phyloP scores from a whole-genome alignment of 1,140 invertebrate species.

The Papilio machaon region DNA sequence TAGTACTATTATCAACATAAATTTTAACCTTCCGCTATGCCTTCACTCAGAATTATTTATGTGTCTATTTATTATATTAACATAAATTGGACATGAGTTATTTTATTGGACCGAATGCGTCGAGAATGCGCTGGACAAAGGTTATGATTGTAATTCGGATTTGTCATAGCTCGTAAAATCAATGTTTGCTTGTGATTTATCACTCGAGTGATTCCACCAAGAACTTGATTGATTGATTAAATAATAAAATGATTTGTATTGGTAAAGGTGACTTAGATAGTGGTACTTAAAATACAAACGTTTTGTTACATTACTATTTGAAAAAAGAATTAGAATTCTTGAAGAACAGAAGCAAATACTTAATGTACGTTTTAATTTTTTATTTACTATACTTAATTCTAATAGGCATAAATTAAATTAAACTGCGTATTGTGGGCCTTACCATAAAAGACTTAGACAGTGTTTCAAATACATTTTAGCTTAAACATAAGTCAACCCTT shows the following conservation, averaged over 20 bases:
- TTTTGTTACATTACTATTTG: not conserved
- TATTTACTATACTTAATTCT: too few species aligned
- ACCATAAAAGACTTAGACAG: too few species aligned
- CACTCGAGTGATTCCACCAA: conserved; percentile 31
- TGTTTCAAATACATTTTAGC: too few species aligned
- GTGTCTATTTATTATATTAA: conserved; percentile 81
- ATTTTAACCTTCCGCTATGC: conserved; percentile 74
- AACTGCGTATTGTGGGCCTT: too few species aligned
- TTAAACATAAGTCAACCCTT: too few species aligned
- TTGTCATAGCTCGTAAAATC: conserved; percentile 79
- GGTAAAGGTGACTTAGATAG: not conserved
- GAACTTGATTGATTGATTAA: conserved; percentile 39
- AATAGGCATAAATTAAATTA: too few species aligned
- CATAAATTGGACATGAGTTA: conserved; percentile 82
- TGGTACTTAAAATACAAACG: not conserved
- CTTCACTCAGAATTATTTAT: conserved; percentile 76
- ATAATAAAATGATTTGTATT: conserved; percentile 38
- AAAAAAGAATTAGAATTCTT: not conserved
- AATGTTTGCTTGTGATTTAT: conserved; percentile 62
- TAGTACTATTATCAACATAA: conserved; percentile 67
- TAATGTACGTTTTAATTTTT: too few species aligned
- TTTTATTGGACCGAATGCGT: conserved; percentile 78
- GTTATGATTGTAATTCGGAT: conserved; percentile 78
- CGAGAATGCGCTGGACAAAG: conserved; percentile 73
- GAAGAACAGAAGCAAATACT: too few species aligned